Evolutionary conservation across 2,113 vertebrate genomes (phyloP).

Genomic region (Colistium nudipinnis): DNA sequence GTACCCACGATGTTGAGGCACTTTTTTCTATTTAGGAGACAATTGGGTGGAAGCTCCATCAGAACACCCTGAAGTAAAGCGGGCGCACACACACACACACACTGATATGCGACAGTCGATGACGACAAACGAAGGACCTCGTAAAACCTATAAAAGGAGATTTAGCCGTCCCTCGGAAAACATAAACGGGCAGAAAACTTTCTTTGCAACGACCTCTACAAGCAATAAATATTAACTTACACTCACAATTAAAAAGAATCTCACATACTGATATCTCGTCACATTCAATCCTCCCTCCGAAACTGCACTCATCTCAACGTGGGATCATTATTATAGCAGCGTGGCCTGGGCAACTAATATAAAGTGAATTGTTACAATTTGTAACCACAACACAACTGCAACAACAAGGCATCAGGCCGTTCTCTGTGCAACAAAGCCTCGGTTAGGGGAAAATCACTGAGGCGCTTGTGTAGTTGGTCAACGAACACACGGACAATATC

Average conservation of each 20-base stretch:
- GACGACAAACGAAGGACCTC: no score
- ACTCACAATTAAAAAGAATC: slow-evolving; percentile 46
- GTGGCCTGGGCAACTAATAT: slow-evolving; percentile 64
- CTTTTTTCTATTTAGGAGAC: slow-evolving; percentile 51
- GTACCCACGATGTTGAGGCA: slow-evolving; percentile 66
- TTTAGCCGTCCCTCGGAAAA: background rate
- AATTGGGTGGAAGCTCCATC: background rate
- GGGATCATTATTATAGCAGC: slow-evolving; percentile 78
- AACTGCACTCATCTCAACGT: slow-evolving; percentile 63
- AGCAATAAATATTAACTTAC: slow-evolving; percentile 70
- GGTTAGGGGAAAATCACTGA: slow-evolving; percentile 21
- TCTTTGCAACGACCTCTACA: slow-evolving; percentile 30
- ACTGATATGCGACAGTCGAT: slow-evolving; percentile 14
- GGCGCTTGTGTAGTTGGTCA: slow-evolving; percentile 37
- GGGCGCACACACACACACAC: no score
- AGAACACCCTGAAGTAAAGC: slow-evolving; percentile 4
- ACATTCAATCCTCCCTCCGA: slow-evolving; percentile 56
- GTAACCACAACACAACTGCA: slow-evolving; percentile 26
- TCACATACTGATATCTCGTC: slow-evolving; percentile 31
- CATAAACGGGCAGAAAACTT: background rate
- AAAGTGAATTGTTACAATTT: slow-evolving; percentile 23
- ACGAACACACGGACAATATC: slow-evolving; percentile 8
- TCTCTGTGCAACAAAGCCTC: slow-evolving; percentile 48
- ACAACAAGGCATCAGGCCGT: slow-evolving; percentile 15
- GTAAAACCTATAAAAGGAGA: background rate